Conservation (phyloP, 2,113 vertebrate genomes). For the Xiphias gladius region DNA sequence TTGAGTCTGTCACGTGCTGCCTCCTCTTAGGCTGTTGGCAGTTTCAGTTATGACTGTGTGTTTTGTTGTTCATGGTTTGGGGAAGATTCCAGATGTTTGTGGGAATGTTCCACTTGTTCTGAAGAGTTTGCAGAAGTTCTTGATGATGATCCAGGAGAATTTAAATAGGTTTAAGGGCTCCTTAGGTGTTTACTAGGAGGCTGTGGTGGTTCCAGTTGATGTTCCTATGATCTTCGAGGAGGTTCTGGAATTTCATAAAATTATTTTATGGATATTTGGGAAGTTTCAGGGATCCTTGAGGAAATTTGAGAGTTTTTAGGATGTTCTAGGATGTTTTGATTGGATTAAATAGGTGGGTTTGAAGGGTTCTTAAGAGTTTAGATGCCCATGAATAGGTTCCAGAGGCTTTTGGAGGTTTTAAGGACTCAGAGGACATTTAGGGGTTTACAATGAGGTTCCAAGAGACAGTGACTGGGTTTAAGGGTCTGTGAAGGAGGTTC, state of each 20-base stretch:
- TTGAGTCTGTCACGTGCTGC: not conserved
- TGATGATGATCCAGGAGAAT: not conserved
- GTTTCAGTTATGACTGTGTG: not conserved
- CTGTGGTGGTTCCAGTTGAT: too few relatives aligned
- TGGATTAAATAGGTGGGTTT: rapidly evolving
- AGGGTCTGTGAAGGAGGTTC: not conserved
- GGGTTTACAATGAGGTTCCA: not conserved
- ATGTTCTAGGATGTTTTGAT: not conserved
- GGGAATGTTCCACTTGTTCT: too few relatives aligned
- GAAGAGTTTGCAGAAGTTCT: not conserved
- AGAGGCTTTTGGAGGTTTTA: not conserved
- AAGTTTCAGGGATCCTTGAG: not conserved
- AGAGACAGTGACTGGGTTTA: too few relatives aligned
- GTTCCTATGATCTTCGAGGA: too few relatives aligned
- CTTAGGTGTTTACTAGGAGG: too few relatives aligned
- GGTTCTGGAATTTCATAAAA: too few relatives aligned
- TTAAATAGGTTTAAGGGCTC: too few relatives aligned
- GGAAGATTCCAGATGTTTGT: too few relatives aligned
- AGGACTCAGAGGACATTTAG: not conserved
- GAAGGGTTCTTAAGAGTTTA: not conserved
- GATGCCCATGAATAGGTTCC: not conserved
- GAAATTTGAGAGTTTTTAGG: not conserved
- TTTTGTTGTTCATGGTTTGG: not conserved
- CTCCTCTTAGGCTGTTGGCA: not conserved
- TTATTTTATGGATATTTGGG: too few relatives aligned